Evolutionary conservation across 2,888 invertebrate species (phyloP).

Genomic region (Lochmaea crataegi): DNA sequence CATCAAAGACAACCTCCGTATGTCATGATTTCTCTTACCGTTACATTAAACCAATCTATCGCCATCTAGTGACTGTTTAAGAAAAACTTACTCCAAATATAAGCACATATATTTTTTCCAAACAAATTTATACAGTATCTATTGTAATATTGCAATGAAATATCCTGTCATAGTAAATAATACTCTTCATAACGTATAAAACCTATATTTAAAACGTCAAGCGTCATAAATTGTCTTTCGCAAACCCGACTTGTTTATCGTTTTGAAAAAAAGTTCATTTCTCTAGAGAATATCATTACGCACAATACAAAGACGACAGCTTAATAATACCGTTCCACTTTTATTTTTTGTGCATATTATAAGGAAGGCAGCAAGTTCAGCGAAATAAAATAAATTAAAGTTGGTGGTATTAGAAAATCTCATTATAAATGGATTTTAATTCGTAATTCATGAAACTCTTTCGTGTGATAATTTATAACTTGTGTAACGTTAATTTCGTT

Average conservation of each 20-base stretch:
- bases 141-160: not conserved
- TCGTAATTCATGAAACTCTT: slow-evolving; percentile 13
- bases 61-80: no score
- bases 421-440: slow-evolving; percentile 22
- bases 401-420: slow-evolving; percentile 14
- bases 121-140: not conserved
- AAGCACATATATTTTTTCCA: not conserved
- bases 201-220: slow-evolving; percentile 24
- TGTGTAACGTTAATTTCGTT: no score
- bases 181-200: slow-evolving; percentile 1
- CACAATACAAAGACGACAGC: slow-evolving; percentile 26
- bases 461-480: slow-evolving; percentile 22
- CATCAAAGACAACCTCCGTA: no score
- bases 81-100: no score
- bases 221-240: slow-evolving; percentile 15
- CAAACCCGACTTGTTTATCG: slow-evolving; percentile 1
- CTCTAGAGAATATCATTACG: slow-evolving; percentile 22
- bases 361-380: slow-evolving; percentile 14
- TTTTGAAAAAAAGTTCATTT: slow-evolving; percentile 8
- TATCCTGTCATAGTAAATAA: not conserved
- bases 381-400: slow-evolving; percentile 20
- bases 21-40: no score
- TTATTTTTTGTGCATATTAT: slow-evolving; percentile 26
- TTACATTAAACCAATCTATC: no score
- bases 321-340: slow-evolving; percentile 34